Evolutionary conservation across 2,888 invertebrate species (phyloP), one percentile per base, ranked within the genome.

Genomic region (Oeneis ivallda): DNA sequence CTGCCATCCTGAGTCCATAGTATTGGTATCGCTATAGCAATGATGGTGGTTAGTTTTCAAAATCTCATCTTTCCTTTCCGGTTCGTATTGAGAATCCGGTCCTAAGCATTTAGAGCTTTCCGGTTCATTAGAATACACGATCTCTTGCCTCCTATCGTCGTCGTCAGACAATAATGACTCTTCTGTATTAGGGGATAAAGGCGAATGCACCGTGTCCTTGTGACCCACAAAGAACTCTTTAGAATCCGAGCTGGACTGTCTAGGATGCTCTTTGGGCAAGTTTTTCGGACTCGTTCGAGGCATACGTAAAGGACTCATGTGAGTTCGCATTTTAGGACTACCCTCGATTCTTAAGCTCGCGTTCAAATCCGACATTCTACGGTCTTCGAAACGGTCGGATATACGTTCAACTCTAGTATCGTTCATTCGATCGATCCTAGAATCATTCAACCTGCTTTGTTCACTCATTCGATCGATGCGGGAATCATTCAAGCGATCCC

Each of bases 1-100:
- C 70, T 95, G 95, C 94, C 95, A 95, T 0, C 94, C 94, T 0
- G 94, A 94, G 72, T 94, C 94, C 90, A 94, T 93, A 0, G 94
- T 94, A 50, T 93, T 93, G 0, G 93, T 93, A 56, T 93, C 93
- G 70, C 92, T 93, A 62, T 93, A 90, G 53, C 93, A 93, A 67
- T 93, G 93, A 65, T 92, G 92, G 26, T 92, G 92, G 7, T 86
- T 91, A 1, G 85, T 74, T 75, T 90, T 85, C 41, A 90, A 68
- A 37, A 84, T 77, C 32, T 89, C 86, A 1, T 83, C 86, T 50
- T 89, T 87, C n/a, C 88, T 89, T 57, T 87, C 83, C 0, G 87
- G 82, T 70, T 92, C 86, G 72, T 93, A 86, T 70, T 90, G 85
- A 52, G 92, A 83, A 71, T 93, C 85, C 11, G 92, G 85, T 2